Percentiles rank a stretch among this genome's conserved stretches.
phyloP scores from a whole-genome alignment of 2,888 invertebrate species.

The Yponomeuta sedellus region DNA sequence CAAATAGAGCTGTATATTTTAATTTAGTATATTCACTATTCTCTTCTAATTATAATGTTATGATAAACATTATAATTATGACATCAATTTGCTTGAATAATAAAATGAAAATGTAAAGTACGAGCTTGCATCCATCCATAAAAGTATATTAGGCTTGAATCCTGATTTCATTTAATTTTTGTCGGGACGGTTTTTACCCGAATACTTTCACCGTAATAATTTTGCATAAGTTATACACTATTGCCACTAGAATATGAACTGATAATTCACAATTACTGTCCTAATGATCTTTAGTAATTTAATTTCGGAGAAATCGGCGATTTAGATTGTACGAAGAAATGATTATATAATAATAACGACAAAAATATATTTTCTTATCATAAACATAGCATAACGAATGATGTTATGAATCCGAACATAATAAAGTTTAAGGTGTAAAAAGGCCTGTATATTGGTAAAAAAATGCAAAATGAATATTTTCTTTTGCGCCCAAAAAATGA shows the following conservation, averaged over 20 bases:
- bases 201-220: no score
- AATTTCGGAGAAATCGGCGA: not conserved
- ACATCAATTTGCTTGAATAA: no score
- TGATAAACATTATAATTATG: no score
- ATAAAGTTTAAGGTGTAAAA: not conserved
- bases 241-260: no score
- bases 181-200: no score
- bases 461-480: not conserved
- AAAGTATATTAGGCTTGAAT: not conserved
- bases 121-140: not conserved
- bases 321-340: not conserved
- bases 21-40: no score
- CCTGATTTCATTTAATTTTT: not conserved
- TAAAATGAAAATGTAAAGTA: no score
- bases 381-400: not conserved
- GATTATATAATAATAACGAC: not conserved
- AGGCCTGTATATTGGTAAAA: not conserved
- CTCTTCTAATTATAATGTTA: no score
- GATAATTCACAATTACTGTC: no score
- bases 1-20: no score
- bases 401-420: not conserved
- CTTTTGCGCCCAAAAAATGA: not conserved
- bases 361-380: conserved; percentile 4
- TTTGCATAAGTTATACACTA: no score
- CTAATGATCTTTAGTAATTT: no score